Base-by-base conservation (phyloP, 2,888 invertebrate genomes). In the Drosophila melanosoma region DNA sequence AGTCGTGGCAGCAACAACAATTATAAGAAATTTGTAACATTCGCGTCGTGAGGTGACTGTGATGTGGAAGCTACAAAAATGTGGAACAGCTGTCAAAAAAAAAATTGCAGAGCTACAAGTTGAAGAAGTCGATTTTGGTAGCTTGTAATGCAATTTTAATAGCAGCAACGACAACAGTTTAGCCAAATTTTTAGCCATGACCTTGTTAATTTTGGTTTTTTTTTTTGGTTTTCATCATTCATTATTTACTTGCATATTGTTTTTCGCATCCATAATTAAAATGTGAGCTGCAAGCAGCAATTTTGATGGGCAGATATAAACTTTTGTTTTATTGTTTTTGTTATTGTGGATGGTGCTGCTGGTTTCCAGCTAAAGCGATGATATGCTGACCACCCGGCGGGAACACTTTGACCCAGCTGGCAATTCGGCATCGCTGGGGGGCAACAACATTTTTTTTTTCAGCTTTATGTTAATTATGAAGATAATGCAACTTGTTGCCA, bases 401-500 rank as follows among this genome's bases (percentile, higher is more conserved):
- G 57, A 48, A 49, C 64, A 56, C 56, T 20, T 29, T 20, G n/a
- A 32, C 54, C 40, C 51, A 62, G 69, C 69, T 68, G 65, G 49
- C 52, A 51, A 57, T 65, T 61, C 54, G 51, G 58, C 77, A 57
- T 36, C 76, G 58, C 35, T 77, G 57, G 58, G 58, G 59, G 74
- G 80, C n/a, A n/a, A n/a, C 71, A 60, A 70, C n/a, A 7, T 75
- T 61, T 66, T 81, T 71, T 75, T 61, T 64, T 80, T 71, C 69
- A 79, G 75, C 74, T 79, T 61, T 66, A 79, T 71, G 82, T 89
- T 91, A 91, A 91, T 91, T 91, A 91, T 87, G 82, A 81, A 87
- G 83, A 90, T 88, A 91, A 87, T 82, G 90, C 90, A 87, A 89
- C 90, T 81, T 83, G 84, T 80, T 83, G 87, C 78, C 82, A 79